Percentiles rank a stretch among this genome's conserved stretches.
Conservation (phyloP, 2,888 invertebrate genomes). For the Notodromas monacha region DNA sequence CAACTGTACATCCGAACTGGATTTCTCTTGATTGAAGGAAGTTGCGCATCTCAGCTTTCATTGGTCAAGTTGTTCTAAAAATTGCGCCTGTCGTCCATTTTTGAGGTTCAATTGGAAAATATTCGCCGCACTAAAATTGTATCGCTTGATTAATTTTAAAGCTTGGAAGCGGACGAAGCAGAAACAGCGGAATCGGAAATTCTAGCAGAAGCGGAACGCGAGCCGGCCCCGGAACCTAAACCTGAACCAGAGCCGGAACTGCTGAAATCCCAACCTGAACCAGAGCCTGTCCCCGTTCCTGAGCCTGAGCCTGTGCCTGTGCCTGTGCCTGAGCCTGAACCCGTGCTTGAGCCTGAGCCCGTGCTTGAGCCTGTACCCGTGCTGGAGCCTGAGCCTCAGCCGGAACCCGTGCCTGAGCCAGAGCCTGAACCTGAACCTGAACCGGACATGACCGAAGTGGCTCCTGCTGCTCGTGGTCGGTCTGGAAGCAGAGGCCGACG, state of each 20-base stretch:
- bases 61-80: too few species aligned
- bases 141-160: too few species aligned
- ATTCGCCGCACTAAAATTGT: too few species aligned
- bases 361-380: slow-evolving; percentile 7
- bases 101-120: too few species aligned
- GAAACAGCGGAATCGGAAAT: too few species aligned
- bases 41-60: too few species aligned
- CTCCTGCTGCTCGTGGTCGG: slow-evolving; percentile 1
- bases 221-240: too few species aligned
- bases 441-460: slow-evolving; percentile 12
- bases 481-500: neutral
- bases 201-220: too few species aligned
- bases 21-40: too few species aligned
- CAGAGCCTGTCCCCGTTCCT: slow-evolving; percentile 8
- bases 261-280: neutral
- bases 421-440: slow-evolving; percentile 40
- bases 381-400: slow-evolving; percentile 8
- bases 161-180: too few species aligned
- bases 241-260: neutral
- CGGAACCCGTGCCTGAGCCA: slow-evolving; percentile 22
- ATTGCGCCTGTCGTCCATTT: too few species aligned
- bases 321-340: slow-evolving; percentile 13
- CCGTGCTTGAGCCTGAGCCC: slow-evolving; percentile 1
- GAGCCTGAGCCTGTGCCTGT: slow-evolving; percentile 23
- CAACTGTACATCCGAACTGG: too few species aligned